Conservation (phyloP, 1,140 invertebrate species). For the Drosophila insularis region DNA sequence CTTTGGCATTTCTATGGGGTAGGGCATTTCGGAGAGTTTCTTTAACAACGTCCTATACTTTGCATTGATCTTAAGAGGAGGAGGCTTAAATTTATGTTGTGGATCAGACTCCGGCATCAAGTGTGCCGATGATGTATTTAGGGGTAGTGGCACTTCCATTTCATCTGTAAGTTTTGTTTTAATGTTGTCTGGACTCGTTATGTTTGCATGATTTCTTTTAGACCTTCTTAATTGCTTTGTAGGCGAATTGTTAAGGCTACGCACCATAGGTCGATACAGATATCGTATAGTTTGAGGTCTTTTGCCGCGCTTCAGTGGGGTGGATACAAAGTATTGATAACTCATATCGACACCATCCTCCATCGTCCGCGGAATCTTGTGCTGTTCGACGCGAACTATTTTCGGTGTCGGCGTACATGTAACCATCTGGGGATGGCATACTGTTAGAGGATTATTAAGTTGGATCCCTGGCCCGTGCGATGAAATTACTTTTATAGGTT, state of each 20-base stretch:
- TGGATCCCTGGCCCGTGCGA: background rate
- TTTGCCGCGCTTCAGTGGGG: slow-evolving; percentile 49
- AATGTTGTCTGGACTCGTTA: background rate
- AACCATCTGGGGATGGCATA: background rate
- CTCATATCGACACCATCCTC: slow-evolving; percentile 68
- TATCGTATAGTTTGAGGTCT: slow-evolving; percentile 57
- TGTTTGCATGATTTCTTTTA: slow-evolving; percentile 9
- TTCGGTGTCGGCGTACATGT: background rate
- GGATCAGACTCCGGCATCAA: background rate
- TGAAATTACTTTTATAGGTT: background rate
- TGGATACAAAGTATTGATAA: slow-evolving; percentile 62
- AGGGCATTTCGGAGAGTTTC: slow-evolving; percentile 33
- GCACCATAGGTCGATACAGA: slow-evolving; percentile 61
- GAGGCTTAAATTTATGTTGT: slow-evolving; percentile 11
- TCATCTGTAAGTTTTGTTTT: background rate
- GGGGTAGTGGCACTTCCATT: background rate
- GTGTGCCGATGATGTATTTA: background rate
- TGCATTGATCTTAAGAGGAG: slow-evolving; percentile 28
- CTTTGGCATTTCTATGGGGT: slow-evolving; percentile 14
- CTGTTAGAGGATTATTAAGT: background rate
- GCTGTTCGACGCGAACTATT: slow-evolving; percentile 48
- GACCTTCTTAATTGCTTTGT: background rate
- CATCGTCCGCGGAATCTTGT: slow-evolving; percentile 58
- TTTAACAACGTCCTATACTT: slow-evolving; percentile 30
- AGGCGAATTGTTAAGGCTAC: slow-evolving; percentile 25